Base-by-base conservation (phyloP, 2,797 vertebrate genomes). In the Synanceia verrucosa region DNA sequence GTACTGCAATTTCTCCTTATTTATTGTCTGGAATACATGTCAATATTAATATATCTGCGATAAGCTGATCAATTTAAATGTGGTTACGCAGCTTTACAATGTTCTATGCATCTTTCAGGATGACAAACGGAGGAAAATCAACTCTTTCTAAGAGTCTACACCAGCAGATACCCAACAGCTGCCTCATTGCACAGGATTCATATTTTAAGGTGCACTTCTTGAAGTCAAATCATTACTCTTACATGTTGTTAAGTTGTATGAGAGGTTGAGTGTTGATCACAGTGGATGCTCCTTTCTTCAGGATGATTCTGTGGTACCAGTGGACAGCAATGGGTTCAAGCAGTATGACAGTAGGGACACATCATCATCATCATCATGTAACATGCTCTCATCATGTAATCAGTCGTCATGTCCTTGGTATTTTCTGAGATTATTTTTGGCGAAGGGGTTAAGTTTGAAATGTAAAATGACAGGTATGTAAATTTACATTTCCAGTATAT, bases 51-150 rank as follows among this genome's bases (percentile, higher is more conserved):
- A 53, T 9, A 39, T 29, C 24, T 31, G 26, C 8, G 3, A 28
- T 48, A 5, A 43, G 11, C 8, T 64, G 11, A n/a, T 57, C 16
- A 4, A 9, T 28, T 1, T 44, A 4, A 19, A 1, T 43, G 5
- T 43, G 10, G 24, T 47, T n/a, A 2, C 50, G n/a, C 29, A 37
- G 6, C 12, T 29, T 41, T 36, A 28, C 33, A 26, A 12, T 64
- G 26, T 29, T 66, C 1, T 33, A 0, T 59, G 5, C 7, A 2
- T 66, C 24, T 51, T 44, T 61, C 81, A 98, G 97, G 11, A 92
- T 96, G 83, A 98, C 97, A 72, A 99, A 98, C 78, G 96, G 96
- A 18, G 97, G 97, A 3, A 99, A 99, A 89, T 95, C 96, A 18
- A 97, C 97, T 0, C 87, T 98, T 65, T 92, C 97, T 52, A 83